Percentiles rank a stretch among this genome's conserved stretches.
Conservation (phyloP, 1,140 invertebrate genomes). For the Drosophila funebris region DNA sequence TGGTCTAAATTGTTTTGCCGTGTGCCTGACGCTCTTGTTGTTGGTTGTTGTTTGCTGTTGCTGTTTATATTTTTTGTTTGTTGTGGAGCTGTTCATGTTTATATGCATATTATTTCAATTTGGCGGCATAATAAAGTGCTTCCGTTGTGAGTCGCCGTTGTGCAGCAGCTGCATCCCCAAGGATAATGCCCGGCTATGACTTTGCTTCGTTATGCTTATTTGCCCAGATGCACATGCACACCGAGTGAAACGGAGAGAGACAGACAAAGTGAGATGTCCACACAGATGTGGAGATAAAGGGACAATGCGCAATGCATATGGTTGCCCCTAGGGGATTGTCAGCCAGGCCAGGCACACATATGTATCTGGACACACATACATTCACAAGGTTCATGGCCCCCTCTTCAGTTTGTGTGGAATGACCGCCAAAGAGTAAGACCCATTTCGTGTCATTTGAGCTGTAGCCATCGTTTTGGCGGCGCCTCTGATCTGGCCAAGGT, state of each 20-base stretch:
- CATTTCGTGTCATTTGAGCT: slow-evolving; percentile 52
- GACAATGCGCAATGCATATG: slow-evolving; percentile 11
- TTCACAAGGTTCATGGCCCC: slow-evolving; percentile 64
- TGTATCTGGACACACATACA: slow-evolving; percentile 8
- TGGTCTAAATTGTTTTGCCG: slow-evolving; percentile 52
- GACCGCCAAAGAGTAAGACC: slow-evolving; percentile 56
- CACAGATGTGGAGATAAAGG: not conserved
- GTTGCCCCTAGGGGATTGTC: slow-evolving; percentile 51
- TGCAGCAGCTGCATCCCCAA: slow-evolving; percentile 57
- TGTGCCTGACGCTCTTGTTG: slow-evolving; percentile 23
- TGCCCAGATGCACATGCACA: slow-evolving; percentile 46
- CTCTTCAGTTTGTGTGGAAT: slow-evolving; percentile 7
- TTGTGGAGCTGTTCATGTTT: slow-evolving; percentile 48
- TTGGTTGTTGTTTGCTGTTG: slow-evolving; percentile 26
- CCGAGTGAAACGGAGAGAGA: not conserved
- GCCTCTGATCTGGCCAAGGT: slow-evolving; percentile 62
- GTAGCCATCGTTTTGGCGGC: slow-evolving; percentile 18
- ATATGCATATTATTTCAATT: slow-evolving; percentile 81
- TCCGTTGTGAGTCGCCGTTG: slow-evolving; percentile 44
- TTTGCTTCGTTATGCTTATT: slow-evolving; percentile 76
- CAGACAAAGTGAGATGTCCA: slow-evolving; percentile 9
- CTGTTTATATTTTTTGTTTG: slow-evolving; percentile 23
- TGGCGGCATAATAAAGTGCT: slow-evolving; percentile 77
- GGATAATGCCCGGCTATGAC: slow-evolving; percentile 55
- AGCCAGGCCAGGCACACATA: slow-evolving; percentile 28